A percentile compares a stretch with the other conserved stretches of the same genome.
Conservation (phyloP, 2,113 vertebrate species). For the Ceyx melanurus region DNA sequence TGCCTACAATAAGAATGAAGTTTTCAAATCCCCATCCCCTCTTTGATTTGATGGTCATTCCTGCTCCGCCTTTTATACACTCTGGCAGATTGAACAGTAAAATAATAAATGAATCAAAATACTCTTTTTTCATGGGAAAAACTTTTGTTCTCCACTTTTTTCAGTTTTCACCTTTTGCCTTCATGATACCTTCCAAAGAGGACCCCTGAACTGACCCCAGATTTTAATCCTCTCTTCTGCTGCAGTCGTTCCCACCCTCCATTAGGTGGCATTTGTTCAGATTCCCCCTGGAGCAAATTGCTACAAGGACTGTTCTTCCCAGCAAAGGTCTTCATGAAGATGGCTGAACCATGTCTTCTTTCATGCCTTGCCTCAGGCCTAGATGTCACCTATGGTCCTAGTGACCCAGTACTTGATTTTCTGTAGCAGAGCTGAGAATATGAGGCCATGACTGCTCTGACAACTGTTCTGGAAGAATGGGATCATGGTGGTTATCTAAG, state of each 20-base stretch:
- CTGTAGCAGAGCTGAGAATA: not conserved
- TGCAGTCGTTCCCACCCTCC: not conserved
- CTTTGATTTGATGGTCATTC: conserved; percentile 33
- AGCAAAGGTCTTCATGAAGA: fast-evolving
- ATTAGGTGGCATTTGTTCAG: conserved; percentile 17
- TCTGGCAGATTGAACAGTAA: conserved; percentile 26
- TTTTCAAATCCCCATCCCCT: conserved; percentile 1
- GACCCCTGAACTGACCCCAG: not conserved
- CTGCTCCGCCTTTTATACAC: conserved; percentile 5
- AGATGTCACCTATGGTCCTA: not conserved
- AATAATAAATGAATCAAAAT: conserved; percentile 31
- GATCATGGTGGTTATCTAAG: not conserved
- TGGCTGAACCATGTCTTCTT: not conserved
- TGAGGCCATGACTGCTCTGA: not conserved
- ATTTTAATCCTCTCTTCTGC: not conserved
- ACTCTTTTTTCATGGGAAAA: not conserved
- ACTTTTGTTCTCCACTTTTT: not conserved
- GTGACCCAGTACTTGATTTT: not conserved
- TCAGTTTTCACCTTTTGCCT: not conserved
- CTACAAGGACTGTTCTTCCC: not conserved
- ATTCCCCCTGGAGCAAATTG: not conserved
- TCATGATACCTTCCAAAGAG: not conserved
- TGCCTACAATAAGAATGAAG: conserved; percentile 43
- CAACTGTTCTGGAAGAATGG: not conserved
- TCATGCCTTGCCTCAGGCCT: not conserved